Evolutionary conservation across 1,140 invertebrate species (phyloP).

Genomic region (Brachionus calyciflorus): DNA sequence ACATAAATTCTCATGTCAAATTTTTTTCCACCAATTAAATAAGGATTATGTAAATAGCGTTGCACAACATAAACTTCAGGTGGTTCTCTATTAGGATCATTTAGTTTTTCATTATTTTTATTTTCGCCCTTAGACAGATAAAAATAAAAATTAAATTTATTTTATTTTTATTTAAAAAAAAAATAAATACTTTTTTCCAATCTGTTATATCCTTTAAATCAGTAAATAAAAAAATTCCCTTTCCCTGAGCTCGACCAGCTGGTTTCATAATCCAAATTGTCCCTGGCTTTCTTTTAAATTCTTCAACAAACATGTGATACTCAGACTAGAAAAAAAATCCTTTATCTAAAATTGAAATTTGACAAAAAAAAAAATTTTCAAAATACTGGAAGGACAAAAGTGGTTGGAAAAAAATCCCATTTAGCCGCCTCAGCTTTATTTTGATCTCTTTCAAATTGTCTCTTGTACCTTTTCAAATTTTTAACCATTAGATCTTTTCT

Average conservation of each 20-base stretch:
- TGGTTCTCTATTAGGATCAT: neutral
- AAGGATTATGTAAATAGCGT: constrained; percentile 60
- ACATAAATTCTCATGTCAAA: constrained; percentile 61
- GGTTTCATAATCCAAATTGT: constrained; percentile 65
- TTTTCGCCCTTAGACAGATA: constrained; percentile 37
- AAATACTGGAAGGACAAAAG: constrained; percentile 62
- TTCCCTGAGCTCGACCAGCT: constrained; percentile 62
- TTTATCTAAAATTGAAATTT: neutral
- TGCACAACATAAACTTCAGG: constrained; percentile 61
- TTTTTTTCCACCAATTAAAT: constrained; percentile 59
- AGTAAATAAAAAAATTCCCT: constrained; percentile 63
- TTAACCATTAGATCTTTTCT: constrained; percentile 63
- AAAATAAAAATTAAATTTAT: too few species aligned
- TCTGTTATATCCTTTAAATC: constrained; percentile 64
- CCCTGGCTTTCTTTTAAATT: constrained; percentile 62
- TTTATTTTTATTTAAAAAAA: neutral
- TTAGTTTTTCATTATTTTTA: constrained; percentile 21
- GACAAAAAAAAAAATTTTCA: constrained; percentile 48
- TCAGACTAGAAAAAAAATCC: constrained; percentile 54
- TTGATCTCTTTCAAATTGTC: constrained; percentile 58
- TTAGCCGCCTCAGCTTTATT: constrained; percentile 56
- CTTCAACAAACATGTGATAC: constrained; percentile 64
- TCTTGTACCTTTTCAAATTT: constrained; percentile 61
- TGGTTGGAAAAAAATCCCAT: constrained; percentile 62
- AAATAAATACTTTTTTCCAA: constrained; percentile 61